phyloP scores from a whole-genome alignment of 2,888 invertebrate species.

The Norana najaformis region DNA sequence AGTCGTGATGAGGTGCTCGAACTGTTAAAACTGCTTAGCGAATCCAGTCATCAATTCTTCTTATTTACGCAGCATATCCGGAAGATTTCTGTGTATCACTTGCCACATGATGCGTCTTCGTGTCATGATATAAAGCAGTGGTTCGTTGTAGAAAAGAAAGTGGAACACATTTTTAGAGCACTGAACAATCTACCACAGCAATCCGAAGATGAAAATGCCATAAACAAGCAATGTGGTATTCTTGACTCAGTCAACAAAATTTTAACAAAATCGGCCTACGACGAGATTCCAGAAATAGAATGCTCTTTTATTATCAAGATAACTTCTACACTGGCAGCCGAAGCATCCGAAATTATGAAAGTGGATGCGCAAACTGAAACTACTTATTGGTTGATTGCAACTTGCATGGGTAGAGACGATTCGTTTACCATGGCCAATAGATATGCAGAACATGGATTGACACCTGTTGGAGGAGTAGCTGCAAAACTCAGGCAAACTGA shows the following conservation, averaged over 20 bases:
- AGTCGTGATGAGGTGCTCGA: conserved; percentile 46
- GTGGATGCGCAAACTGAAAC: neutral
- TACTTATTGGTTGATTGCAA: conserved; percentile 39
- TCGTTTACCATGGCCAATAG: conserved; percentile 43
- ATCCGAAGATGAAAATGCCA: neutral
- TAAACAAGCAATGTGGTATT: neutral
- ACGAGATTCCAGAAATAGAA: neutral
- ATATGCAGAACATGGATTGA: conserved; percentile 42
- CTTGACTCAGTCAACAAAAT: neutral
- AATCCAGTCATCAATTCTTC: conserved; percentile 51
- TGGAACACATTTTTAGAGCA: conserved; percentile 38
- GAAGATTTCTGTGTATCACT: conserved; percentile 50
- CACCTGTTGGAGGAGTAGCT: conserved; percentile 51
- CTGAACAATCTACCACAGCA: neutral
- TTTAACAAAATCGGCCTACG: neutral
- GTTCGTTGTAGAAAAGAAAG: conserved; percentile 40
- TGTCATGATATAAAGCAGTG: conserved; percentile 31
- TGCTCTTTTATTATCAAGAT: neutral
- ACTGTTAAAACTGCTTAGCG: conserved; percentile 50
- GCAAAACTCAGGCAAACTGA: conserved; percentile 42
- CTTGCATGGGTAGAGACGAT: conserved; percentile 40
- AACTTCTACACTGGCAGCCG: neutral
- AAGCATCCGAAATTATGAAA: neutral
- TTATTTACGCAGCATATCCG: conserved; percentile 56
- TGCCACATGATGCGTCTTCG: conserved; percentile 37